Base-by-base conservation (phyloP, 2,888 invertebrate genomes). In the Trichopoda pennipes region DNA sequence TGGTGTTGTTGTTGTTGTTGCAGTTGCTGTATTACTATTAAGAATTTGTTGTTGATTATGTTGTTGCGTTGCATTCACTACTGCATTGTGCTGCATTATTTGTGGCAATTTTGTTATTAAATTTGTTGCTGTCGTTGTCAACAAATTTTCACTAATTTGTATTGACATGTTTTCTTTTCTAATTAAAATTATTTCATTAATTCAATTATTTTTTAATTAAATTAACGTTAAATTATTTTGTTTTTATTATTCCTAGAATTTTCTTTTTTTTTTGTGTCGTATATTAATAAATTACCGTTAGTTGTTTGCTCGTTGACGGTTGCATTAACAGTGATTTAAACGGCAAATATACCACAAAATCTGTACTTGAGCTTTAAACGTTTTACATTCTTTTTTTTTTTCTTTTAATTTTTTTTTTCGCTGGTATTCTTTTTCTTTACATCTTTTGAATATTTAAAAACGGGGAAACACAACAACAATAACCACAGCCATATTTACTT, bases 271-370 rank as follows among this genome's bases (percentile, higher is more conserved):
- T 69, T n/a, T 14, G 51, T n/a, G n/a, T n/a, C n/a, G n/a, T n/a
- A 60, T 51, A n/a, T 51, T 56, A 19, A 10, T 61, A 47, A 69
- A 42, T 74, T 84, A 86, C 86, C 86, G 88, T 88, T 60, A 47
- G 73, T 61, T 88, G 87, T 88, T 87, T 87, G 87, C 89, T 87
- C 90, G 89, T 90, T 89, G 90, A 90, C 89, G 90, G 90, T 90
- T 87, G 87, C 88, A 87, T 88, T 89, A 87, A 86, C 79, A 82
- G 82, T 82, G 82, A 79, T 82, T 82, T 82, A 82, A 70, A 70
- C 16, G 42, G 78, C 79, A 28, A 28, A 79, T 82, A 66, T 75
- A 78, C 82, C 82, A 74, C 70, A 81, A 78, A 70, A 80, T 63
- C 66, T 81, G 77, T 82, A 74, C 81, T 77, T 70, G 64, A 64